Percentiles rank a stretch among this genome's conserved stretches.
These are phyloP conservation scores for Phoxinus phoxinus DNA, from an alignment of 2,113 vertebrate genomes.

Conservation along the genomic window DNA sequence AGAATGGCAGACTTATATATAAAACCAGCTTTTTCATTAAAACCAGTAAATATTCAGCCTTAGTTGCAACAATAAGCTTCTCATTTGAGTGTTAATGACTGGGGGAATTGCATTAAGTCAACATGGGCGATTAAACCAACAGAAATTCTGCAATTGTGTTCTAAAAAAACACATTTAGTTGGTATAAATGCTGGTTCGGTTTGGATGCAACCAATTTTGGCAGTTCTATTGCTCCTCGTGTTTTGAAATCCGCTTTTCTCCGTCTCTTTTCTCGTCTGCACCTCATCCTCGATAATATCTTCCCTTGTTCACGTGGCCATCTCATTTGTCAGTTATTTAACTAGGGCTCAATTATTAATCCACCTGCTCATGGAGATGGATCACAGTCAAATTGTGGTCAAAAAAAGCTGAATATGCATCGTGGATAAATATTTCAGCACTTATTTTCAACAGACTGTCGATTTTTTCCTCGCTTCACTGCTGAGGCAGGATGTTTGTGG, in stretches of 20 bases:
- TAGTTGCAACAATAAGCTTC: not conserved
- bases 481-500: conserved; percentile 29
- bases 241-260: conserved; percentile 36
- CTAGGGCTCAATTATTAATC: conserved; percentile 73
- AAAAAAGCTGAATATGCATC: conserved; percentile 74
- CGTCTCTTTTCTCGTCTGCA: not conserved
- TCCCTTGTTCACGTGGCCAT: conserved; percentile 48
- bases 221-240: not conserved
- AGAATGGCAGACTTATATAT: too few relatives aligned
- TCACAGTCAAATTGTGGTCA: conserved; percentile 59
- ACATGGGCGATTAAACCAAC: not conserved
- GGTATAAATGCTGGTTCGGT: not conserved
- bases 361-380: conserved; percentile 63
- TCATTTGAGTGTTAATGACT: not conserved
- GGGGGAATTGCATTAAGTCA: not conserved
- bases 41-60: not conserved
- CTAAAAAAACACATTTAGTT: conserved; percentile 3
- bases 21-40: not conserved
- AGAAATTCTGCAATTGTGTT: not conserved
- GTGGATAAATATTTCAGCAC: conserved; percentile 75
- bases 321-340: conserved; percentile 63
- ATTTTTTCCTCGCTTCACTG: conserved; percentile 43
- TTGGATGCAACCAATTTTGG: not conserved
- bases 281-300: not conserved
- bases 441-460: conserved; percentile 62